Base-by-base conservation (phyloP, 2,888 invertebrate genomes). In the Dasypolia templi region DNA sequence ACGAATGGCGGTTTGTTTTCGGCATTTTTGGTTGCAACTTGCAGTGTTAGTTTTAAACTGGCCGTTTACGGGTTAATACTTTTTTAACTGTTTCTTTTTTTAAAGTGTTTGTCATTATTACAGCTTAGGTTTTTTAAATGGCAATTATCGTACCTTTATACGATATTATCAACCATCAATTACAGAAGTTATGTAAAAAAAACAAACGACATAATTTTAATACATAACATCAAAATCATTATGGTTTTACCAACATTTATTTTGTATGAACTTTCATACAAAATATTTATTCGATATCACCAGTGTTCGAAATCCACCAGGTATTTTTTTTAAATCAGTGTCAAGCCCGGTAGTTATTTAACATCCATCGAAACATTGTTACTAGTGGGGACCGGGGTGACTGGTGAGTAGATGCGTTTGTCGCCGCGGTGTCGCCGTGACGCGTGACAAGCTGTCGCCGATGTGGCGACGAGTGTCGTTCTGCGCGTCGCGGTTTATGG, bases 11-110 rank as follows among this genome's bases (percentile, higher is more conserved):
- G 79, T 77, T 76, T 79, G 83, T 69, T 81, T 81, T 72, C 78
- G 79, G 70, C 80, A 81, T 85, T 82, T 87, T 86, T 84, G 70
- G 81, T 59, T 80, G 82, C 56, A 77, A 55, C 51, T 79, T 83
- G 66, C 72, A 51, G 69, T 73, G 68, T 79, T 81, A 81, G 77
- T 82, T 87, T 77, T 44, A 39, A 66, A 49, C 59, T 56, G 42
- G n/a, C 17, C 32, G 53, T 62, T 82, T 79, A 62, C n/a, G 55
- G 55, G 53, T 70, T 73, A 29, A 70, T 51, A 49, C 14, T n/a
- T 26, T 63, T 62, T 17, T 11, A 14, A 3, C 29, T 44, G 19
- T 53, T 53, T 63, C 0, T 59, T 49, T 64, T 39, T 29, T 49
- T 39, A 14, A 32, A n/a, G 22, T 62, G 32, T 62, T 32, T 44